Evolutionary conservation across 1,140 invertebrate genomes (phyloP).

Genomic region (Bombus superbus): DNA sequence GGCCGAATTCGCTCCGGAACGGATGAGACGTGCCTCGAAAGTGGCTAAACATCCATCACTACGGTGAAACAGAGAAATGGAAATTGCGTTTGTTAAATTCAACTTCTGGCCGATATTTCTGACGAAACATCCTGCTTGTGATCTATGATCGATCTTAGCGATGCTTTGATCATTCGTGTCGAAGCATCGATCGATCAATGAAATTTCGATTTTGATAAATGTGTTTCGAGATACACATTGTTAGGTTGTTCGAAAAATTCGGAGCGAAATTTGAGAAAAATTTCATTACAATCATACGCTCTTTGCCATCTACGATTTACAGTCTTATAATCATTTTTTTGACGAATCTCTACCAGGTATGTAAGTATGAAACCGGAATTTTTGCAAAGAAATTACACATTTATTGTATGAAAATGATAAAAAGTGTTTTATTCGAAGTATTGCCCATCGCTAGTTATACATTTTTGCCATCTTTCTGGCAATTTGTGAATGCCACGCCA

Average conservation of each 20-base stretch:
- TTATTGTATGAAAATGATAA: no score
- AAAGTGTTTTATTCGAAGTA: no score
- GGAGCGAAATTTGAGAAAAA: background rate
- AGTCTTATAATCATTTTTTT: no score
- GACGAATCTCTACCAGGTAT: no score
- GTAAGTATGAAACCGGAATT: no score
- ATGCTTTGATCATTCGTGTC: background rate
- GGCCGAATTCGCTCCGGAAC: background rate
- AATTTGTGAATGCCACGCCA: no score
- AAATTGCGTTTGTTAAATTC: slow-evolving; percentile 35
- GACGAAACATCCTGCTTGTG: background rate
- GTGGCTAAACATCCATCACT: slow-evolving; percentile 25
- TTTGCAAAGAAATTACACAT: no score
- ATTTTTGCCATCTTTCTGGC: no score
- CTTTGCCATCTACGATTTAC: no score
- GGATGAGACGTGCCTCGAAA: background rate
- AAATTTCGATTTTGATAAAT: background rate
- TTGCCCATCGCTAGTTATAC: no score
- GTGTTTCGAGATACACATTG: background rate
- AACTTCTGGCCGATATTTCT: background rate
- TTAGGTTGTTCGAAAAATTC: no score
- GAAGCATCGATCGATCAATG: background rate
- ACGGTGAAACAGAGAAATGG: background rate
- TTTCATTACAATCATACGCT: no score
- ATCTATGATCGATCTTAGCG: background rate